Evolutionary conservation across 2,797 vertebrate species (phyloP).

Genomic region (Sebastes trivittatus): DNA sequence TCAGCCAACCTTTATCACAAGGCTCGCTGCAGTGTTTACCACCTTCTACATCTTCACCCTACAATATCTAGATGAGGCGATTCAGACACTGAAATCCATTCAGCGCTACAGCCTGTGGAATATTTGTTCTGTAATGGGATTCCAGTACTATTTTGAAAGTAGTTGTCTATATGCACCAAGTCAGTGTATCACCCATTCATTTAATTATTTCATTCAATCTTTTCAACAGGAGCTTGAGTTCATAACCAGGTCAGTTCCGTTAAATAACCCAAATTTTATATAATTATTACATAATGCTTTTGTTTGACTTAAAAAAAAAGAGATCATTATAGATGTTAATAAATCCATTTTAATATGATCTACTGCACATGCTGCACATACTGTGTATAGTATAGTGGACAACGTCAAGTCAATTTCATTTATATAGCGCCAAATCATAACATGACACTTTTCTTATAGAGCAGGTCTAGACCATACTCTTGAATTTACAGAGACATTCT

Average conservation of each 20-base stretch:
- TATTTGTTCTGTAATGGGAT: neutral
- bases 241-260: neutral
- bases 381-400: neutral
- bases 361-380: neutral
- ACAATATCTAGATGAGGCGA: neutral
- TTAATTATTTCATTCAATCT: neutral
- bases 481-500: neutral
- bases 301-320: neutral
- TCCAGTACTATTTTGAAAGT: neutral
- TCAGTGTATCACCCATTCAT: neutral
- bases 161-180: neutral
- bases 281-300: neutral
- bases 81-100: neutral
- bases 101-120: neutral
- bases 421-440: too few relatives aligned
- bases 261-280: neutral
- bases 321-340: neutral
- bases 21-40: neutral
- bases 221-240: neutral
- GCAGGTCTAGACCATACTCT: neutral
- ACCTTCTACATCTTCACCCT: neutral
- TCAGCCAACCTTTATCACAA: neutral
- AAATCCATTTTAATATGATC: neutral
- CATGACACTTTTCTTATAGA: neutral
- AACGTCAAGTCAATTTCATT: neutral